These are phyloP conservation scores for Knipowitschia caucasica DNA, from an alignment of 2,797 vertebrate genomes.

Conservation along the genomic window DNA sequence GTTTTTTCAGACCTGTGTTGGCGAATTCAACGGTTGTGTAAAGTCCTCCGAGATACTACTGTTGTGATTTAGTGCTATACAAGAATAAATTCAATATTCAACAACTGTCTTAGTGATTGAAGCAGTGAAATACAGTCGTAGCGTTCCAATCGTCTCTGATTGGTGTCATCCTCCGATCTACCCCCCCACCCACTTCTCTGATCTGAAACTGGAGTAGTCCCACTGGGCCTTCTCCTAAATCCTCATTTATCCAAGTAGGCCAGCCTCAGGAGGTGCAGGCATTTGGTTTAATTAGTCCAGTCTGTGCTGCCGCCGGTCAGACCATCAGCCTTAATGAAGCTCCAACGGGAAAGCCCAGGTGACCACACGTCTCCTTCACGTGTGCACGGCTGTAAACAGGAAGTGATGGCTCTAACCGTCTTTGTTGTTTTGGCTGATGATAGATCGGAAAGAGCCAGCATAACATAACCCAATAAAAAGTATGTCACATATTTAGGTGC, in stretches of 20 bases:
- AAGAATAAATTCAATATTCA: no score
- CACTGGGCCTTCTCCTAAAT: constrained; percentile 63
- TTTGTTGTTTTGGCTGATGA: not conserved
- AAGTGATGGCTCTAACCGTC: not conserved
- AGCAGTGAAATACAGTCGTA: no score
- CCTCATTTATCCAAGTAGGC: constrained; percentile 73
- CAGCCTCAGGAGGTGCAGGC: constrained; percentile 49
- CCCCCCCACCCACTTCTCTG: constrained; percentile 9
- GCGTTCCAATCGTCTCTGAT: constrained; percentile 15
- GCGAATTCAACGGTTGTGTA: no score
- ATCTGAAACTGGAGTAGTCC: constrained; percentile 54
- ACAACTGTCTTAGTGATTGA: no score
- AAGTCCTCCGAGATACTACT: no score
- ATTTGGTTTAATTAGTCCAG: constrained; percentile 66
- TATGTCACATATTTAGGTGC: no score
- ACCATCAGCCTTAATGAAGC: constrained; percentile 51
- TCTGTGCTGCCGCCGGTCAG: constrained; percentile 44
- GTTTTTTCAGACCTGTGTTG: no score
- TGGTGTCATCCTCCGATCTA: constrained; percentile 21
- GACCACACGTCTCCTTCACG: not conserved
- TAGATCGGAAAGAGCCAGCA: not conserved
- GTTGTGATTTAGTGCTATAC: no score
- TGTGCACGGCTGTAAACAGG: not conserved
- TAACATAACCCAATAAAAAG: no score
- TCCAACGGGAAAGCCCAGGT: constrained; percentile 16